These are phyloP conservation scores for Cladopsammia gracilis DNA, from an alignment of 64 coral and sea anemone species.

Conservation along the genomic window DNA sequence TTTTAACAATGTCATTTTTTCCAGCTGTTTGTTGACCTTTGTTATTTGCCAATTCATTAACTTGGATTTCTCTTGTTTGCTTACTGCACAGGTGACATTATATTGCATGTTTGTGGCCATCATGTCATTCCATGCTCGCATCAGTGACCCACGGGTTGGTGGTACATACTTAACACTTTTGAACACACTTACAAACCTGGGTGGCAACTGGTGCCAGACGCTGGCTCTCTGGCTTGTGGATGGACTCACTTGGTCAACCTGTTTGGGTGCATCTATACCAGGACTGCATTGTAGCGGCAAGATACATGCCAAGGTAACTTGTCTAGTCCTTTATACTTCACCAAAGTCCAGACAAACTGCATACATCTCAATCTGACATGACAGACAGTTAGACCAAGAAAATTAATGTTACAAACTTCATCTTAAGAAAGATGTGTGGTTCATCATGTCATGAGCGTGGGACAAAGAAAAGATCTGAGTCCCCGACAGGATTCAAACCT, in stretches of 20 bases:
- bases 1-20: no score
- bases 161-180: constrained; percentile 97
- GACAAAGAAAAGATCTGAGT: no score
- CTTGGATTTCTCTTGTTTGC: neutral
- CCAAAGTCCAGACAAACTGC: no score
- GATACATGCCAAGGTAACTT: constrained; percentile 15
- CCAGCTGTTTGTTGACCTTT: no score
- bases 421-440: no score
- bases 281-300: constrained; percentile 37
- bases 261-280: constrained; percentile 56
- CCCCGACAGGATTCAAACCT: no score
- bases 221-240: constrained; percentile 93
- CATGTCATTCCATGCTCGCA: constrained; percentile 89
- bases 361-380: no score
- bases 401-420: no score
- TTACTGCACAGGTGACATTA: constrained; percentile 70
- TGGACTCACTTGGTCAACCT: constrained; percentile 85
- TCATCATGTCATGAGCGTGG: no score
- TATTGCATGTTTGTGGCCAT: constrained; percentile 96
- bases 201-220: constrained; percentile 90
- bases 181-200: constrained; percentile 90
- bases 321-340: neutral
- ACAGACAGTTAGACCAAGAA: no score
- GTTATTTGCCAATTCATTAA: no score
- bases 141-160: constrained; percentile 94